A percentile compares a stretch with the other conserved stretches of the same genome.
Conservation (phyloP, 2,888 invertebrate genomes). For the Pocota personata region DNA sequence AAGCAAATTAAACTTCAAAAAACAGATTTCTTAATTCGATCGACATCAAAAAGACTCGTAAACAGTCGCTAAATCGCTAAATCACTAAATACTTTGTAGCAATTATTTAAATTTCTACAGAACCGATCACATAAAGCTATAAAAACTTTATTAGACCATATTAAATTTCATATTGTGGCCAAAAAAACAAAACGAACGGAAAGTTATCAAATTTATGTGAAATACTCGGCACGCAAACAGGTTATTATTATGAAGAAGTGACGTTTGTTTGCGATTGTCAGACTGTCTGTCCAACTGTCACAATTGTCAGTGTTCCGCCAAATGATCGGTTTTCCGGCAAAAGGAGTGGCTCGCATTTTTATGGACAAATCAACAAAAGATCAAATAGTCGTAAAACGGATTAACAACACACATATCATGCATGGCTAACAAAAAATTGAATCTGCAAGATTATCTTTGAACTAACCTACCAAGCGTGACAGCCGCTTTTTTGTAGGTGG, state of each 20-base stretch:
- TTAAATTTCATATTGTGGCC: conserved; percentile 44
- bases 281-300: not conserved
- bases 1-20: conserved; percentile 8
- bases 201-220: conserved; percentile 34
- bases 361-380: conserved; percentile 29
- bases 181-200: not conserved
- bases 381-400: conserved; percentile 40
- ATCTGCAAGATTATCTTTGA: not conserved
- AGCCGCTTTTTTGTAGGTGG: not conserved
- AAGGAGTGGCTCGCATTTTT: conserved; percentile 38
- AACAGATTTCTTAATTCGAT: conserved; percentile 11
- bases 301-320: not conserved
- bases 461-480: not conserved
- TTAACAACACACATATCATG: conserved; percentile 1
- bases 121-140: conserved; percentile 16
- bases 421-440: not conserved
- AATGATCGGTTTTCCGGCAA: not conserved
- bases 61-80: conserved; percentile 26
- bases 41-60: conserved; percentile 33
- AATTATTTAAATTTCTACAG: conserved; percentile 54
- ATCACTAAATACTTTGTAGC: conserved; percentile 49
- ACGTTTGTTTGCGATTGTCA: not conserved
- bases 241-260: conserved; percentile 9
- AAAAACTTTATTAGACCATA: conserved; percentile 37
- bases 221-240: conserved; percentile 5